phyloP scores from a whole-genome alignment of 2,797 vertebrate genomes.

The Gymnothorax javanicus region DNA sequence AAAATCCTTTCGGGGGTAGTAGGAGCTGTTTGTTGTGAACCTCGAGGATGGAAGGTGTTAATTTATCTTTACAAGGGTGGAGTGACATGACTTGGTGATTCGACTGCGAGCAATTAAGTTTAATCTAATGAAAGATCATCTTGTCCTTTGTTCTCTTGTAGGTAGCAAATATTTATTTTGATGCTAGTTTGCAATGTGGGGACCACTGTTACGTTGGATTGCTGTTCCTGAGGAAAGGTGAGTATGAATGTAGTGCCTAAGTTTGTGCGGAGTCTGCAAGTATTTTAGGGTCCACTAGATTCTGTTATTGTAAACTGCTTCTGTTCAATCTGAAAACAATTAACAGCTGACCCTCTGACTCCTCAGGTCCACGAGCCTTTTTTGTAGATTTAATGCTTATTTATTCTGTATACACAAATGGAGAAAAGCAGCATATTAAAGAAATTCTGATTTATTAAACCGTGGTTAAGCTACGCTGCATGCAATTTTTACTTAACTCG shows the following conservation, averaged over 20 bases:
- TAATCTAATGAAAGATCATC: background rate
- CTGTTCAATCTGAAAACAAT: background rate
- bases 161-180: slow-evolving; percentile 99
- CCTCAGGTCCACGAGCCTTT: background rate
- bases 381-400: too few species aligned
- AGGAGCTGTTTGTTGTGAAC: background rate
- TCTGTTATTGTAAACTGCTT: background rate
- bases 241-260: slow-evolving; percentile 58
- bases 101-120: background rate
- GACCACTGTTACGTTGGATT: slow-evolving; percentile 95
- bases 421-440: too few species aligned
- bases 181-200: slow-evolving; percentile 90
- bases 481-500: too few species aligned
- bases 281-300: background rate
- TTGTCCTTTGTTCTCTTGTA: slow-evolving; percentile 65
- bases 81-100: background rate
- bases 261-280: background rate
- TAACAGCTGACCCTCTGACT: background rate
- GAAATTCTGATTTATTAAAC: too few species aligned
- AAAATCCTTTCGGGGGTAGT: background rate
- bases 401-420: too few species aligned
- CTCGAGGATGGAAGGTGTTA: background rate
- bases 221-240: slow-evolving; percentile 93
- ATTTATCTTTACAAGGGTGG: background rate
- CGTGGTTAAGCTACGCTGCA: too few species aligned